These are phyloP conservation scores for Himalopsyche kuldschensis DNA, from an alignment of 2,888 invertebrate species.

Conservation along the genomic window DNA sequence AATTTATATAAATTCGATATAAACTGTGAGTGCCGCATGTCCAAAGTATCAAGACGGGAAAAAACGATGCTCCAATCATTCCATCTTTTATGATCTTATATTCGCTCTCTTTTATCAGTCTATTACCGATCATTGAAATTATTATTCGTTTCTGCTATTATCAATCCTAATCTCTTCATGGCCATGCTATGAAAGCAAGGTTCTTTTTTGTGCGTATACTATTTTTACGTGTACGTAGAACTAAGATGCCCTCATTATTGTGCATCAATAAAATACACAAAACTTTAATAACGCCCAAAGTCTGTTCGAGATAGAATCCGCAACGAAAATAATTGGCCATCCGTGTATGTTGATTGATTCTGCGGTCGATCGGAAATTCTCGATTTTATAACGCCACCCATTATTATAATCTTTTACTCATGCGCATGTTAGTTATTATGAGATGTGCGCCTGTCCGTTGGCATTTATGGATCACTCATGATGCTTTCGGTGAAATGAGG, in stretches of 20 bases:
- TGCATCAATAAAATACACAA: not conserved
- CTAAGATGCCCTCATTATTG: not conserved
- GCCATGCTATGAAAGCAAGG: not conserved
- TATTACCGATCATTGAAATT: not conserved
- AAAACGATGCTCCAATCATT: not conserved
- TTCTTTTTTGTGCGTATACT: not conserved
- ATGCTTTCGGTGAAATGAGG: not conserved
- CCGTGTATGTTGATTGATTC: not conserved
- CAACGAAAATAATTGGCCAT: not conserved
- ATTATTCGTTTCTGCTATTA: not conserved
- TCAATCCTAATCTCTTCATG: not conserved
- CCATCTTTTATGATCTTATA: not conserved
- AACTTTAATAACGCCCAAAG: not conserved
- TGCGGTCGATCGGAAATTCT: not conserved
- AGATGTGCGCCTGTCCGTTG: not conserved
- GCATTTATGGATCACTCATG: not conserved
- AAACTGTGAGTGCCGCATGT: no score
- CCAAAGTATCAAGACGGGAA: no score
- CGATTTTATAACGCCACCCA: not conserved
- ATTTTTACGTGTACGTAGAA: not conserved
- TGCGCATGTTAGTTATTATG: not conserved
- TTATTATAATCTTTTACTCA: not conserved
- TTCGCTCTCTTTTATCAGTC: not conserved
- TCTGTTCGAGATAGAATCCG: not conserved
- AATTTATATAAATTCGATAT: no score